Evolutionary conservation across 2,888 invertebrate species (phyloP), one percentile per base, ranked within the genome.

Genomic region (Acholoe squamosa): DNA sequence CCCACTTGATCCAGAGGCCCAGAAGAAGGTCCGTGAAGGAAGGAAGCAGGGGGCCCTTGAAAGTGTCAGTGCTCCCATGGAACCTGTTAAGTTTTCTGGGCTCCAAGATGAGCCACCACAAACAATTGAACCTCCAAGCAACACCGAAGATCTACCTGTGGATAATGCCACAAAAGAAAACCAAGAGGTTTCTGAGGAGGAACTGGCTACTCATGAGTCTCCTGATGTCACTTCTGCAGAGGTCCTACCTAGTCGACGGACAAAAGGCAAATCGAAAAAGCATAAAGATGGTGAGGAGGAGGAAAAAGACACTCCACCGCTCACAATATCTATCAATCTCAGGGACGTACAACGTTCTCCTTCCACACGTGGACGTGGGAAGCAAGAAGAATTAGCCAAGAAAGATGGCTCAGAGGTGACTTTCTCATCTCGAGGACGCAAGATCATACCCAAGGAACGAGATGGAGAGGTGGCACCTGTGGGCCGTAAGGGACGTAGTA

Each of bases 361-460:
- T 5, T 52, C 76, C 16, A 77, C 89, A 5, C 25, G 89, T 25
- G 77, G 43, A 12, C 61, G 76, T 25, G 89, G 67, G 51, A 89
- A 89, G 51, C 89, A 77, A 34, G 89, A 89, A 25, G 89, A 89
- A 43, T 5, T 22, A 61, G 89, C 67, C 14, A 90, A 34, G 43
- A 80, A 80, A 19, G 90, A 90, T 25, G 76, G 22, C 52, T 34
- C 67, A 52, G 56, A 31, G 25, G 91, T 89, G 54, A 91, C 86
- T 61, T 90, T 90, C 77, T 92, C 91, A 25, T 92, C 92, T 14
- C 52, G 92, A 89, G 92, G 92, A 33, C 61, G 92, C 7, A 92
- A 91, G 61, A 92, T 91, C 76, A 91, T 90, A 51, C 91, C 92
- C 12, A 92, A 92, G 86, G 92, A 91, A 61, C 54, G 91, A 43